Conservation (phyloP, 2,797 vertebrate genomes). For the Trachurus trachurus region DNA sequence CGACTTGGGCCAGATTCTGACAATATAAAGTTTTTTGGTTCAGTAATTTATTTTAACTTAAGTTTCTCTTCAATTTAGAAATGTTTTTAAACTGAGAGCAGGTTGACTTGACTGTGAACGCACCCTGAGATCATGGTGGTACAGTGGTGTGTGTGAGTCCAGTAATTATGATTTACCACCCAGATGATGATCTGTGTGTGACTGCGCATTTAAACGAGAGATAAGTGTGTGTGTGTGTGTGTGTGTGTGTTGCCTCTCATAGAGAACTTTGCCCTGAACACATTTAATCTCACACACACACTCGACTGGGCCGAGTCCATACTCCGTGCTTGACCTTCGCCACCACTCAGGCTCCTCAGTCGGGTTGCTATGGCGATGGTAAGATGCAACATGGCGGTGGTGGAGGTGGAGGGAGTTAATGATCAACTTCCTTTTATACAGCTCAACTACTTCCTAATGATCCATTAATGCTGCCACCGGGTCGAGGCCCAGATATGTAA, state of each 20-base stretch:
- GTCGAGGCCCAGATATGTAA: constrained; percentile 38
- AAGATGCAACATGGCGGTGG: not conserved
- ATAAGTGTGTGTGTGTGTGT: not conserved
- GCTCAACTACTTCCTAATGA: constrained; percentile 72
- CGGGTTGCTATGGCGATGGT: constrained; percentile 58
- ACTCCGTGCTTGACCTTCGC: constrained; percentile 48
- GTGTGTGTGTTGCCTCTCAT: not conserved
- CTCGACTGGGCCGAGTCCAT: not conserved
- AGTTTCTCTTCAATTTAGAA: not conserved
- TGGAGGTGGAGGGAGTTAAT: constrained; percentile 56
- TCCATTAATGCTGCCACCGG: constrained; percentile 57
- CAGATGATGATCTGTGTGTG: constrained; percentile 1
- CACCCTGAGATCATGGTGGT: not conserved
- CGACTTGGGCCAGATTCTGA: too few species aligned
- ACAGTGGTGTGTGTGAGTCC: not conserved
- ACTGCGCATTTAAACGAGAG: not conserved
- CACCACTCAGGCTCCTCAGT: constrained; percentile 23
- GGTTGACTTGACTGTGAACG: not conserved
- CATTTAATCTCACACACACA: not conserved
- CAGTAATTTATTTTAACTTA: too few species aligned
- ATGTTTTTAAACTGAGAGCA: not conserved
- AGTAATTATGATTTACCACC: not conserved
- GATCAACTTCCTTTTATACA: constrained; percentile 68
- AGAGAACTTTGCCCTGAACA: not conserved
- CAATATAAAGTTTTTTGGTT: too few species aligned